Conservation (phyloP, 2,113 vertebrate species). For the Pipa parva region DNA sequence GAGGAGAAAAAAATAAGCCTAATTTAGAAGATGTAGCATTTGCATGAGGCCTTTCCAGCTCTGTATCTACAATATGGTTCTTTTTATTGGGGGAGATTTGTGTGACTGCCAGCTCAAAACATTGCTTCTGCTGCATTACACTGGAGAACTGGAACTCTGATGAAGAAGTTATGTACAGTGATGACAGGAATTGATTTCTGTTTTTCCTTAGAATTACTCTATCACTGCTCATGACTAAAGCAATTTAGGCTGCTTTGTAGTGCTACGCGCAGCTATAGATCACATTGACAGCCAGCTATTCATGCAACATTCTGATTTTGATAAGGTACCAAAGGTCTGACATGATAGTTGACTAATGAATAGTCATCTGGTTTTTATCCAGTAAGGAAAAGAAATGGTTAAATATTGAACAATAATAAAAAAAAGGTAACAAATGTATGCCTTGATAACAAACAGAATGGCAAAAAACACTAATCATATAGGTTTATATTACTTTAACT, state of each 20-base stretch:
- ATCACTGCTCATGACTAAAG: conserved; percentile 79
- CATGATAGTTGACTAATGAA: background rate
- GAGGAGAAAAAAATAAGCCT: background rate
- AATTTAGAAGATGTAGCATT: conserved; percentile 7
- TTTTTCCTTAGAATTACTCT: conserved; percentile 89
- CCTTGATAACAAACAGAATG: no score
- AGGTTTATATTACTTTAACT: no score
- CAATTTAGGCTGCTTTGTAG: conserved; percentile 82
- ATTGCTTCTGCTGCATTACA: conserved; percentile 50
- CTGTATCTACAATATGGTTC: conserved; percentile 15
- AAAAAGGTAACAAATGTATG: no score
- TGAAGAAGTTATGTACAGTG: conserved; percentile 74
- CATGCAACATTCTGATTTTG: conserved; percentile 64
- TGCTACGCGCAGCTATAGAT: conserved; percentile 71
- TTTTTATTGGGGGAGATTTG: conserved; percentile 7
- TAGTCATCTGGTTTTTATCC: no score
- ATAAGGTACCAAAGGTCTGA: conserved; percentile 49
- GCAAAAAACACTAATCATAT: no score
- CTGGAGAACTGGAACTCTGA: conserved; percentile 62
- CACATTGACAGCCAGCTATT: conserved; percentile 76
- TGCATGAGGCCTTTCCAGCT: conserved; percentile 8
- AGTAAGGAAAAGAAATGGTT: no score
- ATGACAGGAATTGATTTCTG: conserved; percentile 96
- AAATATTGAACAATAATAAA: no score
- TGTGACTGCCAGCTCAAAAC: conserved; percentile 45